A percentile compares a stretch with the other conserved stretches of the same genome.
Conservation (phyloP, 2,113 vertebrate species). For the Monarcha castaneiventris region DNA sequence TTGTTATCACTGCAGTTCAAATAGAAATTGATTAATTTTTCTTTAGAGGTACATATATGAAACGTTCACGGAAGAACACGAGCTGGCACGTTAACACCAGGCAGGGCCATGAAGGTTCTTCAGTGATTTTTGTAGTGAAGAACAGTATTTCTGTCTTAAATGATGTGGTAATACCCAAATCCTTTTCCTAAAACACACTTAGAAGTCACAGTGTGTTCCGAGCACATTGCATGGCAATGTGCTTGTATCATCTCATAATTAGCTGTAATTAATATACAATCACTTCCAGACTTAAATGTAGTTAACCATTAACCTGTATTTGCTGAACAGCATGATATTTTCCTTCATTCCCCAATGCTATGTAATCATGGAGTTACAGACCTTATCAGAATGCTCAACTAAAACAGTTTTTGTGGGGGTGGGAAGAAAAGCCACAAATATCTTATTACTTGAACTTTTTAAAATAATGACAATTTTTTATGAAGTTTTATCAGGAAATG, state of each 20-base stretch:
- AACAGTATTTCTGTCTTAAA: neutral
- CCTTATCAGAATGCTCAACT: neutral
- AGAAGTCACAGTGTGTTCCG: neutral
- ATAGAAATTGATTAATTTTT: neutral
- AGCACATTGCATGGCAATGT: neutral
- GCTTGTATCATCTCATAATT: neutral
- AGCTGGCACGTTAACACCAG: accelerated
- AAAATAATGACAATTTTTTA: accelerated
- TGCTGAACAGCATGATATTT: slow-evolving; percentile 8
- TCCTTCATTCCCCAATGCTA: neutral
- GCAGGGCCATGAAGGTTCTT: neutral
- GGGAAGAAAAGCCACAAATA: neutral
- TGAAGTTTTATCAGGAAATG: neutral
- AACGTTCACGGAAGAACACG: neutral
- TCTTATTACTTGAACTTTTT: neutral
- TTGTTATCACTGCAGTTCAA: neutral
- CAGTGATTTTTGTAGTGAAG: neutral
- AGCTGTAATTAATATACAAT: slow-evolving; percentile 19
- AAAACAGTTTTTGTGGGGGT: neutral
- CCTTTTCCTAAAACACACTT: neutral
- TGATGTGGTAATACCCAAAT: neutral
- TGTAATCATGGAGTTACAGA: neutral
- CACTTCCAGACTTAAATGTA: neutral
- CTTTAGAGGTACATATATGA: neutral
- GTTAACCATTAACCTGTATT: slow-evolving; percentile 55